These are phyloP conservation scores for Odontomyia ornata DNA, from an alignment of 2,888 invertebrate genomes.

Conservation along the genomic window DNA sequence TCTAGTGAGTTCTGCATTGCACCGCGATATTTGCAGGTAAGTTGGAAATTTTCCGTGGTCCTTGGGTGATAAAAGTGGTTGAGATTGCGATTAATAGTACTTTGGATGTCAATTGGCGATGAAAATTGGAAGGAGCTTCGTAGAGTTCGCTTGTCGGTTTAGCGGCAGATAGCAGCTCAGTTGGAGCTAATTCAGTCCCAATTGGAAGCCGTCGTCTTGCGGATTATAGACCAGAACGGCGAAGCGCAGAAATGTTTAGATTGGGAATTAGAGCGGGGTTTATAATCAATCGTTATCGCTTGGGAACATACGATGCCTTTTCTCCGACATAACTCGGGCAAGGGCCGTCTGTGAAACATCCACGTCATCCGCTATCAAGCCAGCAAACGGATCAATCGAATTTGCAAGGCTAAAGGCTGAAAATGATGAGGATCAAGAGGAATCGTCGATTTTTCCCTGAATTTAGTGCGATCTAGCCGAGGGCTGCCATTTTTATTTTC, in stretches of 20 bases:
- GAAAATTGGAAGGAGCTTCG: neutral
- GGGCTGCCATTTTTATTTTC: conserved; percentile 51
- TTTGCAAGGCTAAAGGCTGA: neutral
- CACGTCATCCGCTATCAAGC: neutral
- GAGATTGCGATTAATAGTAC: neutral
- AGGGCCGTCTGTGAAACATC: neutral
- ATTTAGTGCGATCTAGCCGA: conserved; percentile 34
- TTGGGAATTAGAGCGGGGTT: too few species aligned
- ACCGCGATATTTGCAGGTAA: conserved; percentile 19
- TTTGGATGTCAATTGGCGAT: neutral
- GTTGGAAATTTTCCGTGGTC: neutral
- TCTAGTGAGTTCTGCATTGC: conserved; percentile 11
- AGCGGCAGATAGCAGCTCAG: neutral
- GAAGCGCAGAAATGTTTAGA: too few species aligned
- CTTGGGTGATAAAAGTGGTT: neutral
- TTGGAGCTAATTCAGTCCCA: neutral
- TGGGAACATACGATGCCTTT: too few species aligned
- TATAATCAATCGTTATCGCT: too few species aligned
- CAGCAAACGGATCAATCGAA: neutral
- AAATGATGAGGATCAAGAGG: neutral
- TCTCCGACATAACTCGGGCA: too few species aligned
- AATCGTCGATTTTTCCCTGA: too few species aligned
- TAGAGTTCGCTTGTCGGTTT: neutral
- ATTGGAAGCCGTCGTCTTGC: neutral
- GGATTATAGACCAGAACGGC: neutral